Evolutionary conservation across 2,113 vertebrate genomes (phyloP).

Genomic region (Hypanus sabinus): DNA sequence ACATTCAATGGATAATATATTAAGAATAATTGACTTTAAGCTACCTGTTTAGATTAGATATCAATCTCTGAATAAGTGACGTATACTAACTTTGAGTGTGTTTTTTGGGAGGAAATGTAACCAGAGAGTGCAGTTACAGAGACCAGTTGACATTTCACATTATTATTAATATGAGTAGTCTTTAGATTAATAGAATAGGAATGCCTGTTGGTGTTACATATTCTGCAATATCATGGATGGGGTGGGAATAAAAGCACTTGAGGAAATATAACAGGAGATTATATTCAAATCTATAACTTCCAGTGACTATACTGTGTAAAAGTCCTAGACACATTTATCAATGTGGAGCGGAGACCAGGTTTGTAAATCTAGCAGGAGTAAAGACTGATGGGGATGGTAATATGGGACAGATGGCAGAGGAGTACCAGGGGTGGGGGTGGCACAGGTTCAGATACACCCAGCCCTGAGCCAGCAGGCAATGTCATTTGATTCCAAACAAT

Average conservation of each 20-base stretch:
- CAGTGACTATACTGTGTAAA: too few relatives aligned
- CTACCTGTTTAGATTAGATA: neutral
- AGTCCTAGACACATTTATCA: too few relatives aligned
- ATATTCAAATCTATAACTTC: too few relatives aligned
- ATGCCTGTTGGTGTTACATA: neutral
- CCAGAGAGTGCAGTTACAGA: neutral
- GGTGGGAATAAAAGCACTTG: neutral
- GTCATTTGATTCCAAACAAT: too few relatives aligned
- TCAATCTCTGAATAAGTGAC: neutral
- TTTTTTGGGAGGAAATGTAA: neutral
- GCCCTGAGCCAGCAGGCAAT: too few relatives aligned
- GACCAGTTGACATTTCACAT: too few relatives aligned
- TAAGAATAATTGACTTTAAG: neutral
- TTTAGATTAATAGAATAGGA: neutral
- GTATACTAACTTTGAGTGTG: neutral
- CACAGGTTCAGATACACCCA: too few relatives aligned
- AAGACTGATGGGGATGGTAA: too few relatives aligned
- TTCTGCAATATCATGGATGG: neutral
- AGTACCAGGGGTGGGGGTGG: too few relatives aligned
- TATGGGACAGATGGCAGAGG: too few relatives aligned
- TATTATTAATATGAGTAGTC: neutral
- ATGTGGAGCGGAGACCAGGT: too few relatives aligned
- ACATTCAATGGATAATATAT: neutral
- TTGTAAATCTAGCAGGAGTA: too few relatives aligned
- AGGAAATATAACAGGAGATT: neutral